These are phyloP conservation scores for Colaptes auratus DNA, from an alignment of 2,113 vertebrate genomes.

Conservation along the genomic window DNA sequence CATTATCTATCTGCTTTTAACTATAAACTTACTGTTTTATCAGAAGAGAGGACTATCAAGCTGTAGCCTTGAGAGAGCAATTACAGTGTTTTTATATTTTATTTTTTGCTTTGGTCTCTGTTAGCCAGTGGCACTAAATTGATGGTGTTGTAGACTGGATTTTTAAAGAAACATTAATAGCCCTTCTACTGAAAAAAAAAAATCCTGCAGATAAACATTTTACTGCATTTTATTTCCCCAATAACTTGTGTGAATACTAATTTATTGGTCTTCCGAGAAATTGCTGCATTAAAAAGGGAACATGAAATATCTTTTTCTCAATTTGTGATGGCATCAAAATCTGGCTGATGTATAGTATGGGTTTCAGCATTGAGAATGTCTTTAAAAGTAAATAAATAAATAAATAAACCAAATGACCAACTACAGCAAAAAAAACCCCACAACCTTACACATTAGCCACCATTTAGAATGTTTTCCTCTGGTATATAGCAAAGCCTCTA, in stretches of 20 bases:
- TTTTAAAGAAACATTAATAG: not conserved
- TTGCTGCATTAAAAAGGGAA: not conserved
- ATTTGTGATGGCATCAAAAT: not conserved
- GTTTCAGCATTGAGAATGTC: not conserved
- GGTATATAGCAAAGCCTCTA: not conserved
- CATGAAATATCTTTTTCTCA: constrained; percentile 20
- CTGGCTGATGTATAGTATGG: not conserved
- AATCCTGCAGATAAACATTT: not conserved
- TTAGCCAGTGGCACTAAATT: not conserved
- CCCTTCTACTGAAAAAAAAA: not conserved
- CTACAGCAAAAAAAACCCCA: too few relatives aligned
- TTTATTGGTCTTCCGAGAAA: not conserved
- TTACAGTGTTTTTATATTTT: not conserved
- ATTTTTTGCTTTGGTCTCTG: not conserved
- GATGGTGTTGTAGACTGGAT: not conserved
- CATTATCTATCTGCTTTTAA: not conserved
- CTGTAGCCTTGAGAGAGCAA: not conserved
- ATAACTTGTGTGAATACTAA: constrained; percentile 1
- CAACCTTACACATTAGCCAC: not conserved
- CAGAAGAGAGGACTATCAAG: not conserved
- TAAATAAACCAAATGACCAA: not conserved
- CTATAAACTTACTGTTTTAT: not conserved
- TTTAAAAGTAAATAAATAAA: not conserved
- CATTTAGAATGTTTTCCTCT: constrained; percentile 19
- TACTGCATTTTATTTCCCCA: not conserved